A percentile compares a stretch with the other conserved stretches of the same genome.
phyloP scores from a whole-genome alignment of 2,797 vertebrate species.

The Vipera ursinii region DNA sequence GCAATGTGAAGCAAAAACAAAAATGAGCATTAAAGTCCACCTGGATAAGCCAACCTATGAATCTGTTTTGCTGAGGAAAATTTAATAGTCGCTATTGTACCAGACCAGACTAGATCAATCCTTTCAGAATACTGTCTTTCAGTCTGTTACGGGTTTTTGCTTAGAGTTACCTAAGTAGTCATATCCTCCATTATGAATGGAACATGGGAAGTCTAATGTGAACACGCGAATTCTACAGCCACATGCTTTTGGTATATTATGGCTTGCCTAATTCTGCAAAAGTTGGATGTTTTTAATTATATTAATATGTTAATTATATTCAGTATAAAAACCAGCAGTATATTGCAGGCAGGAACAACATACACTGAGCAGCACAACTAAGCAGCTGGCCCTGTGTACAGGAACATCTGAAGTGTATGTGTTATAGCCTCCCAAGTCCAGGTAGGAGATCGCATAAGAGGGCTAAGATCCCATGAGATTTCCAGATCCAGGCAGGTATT shows the following conservation, averaged over 20 bases:
- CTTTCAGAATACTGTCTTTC: neutral
- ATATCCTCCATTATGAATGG: neutral
- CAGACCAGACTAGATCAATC: no score
- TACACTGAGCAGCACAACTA: no score
- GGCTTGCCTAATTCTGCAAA: neutral
- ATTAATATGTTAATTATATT: neutral
- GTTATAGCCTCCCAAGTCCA: no score
- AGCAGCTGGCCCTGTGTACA: no score
- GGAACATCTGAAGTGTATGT: no score
- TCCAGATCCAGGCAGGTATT: no score
- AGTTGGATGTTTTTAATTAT: neutral
- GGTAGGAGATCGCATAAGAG: no score
- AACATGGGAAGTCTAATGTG: neutral
- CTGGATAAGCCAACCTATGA: neutral
- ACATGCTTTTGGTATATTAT: neutral
- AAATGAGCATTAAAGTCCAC: constrained; percentile 6
- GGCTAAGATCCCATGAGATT: no score
- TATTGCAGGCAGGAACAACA: no score
- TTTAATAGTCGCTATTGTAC: neutral
- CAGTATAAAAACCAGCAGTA: neutral
- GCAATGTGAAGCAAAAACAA: neutral
- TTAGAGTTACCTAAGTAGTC: neutral
- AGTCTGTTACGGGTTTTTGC: neutral
- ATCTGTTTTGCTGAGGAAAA: neutral
- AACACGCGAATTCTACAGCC: neutral